Evolutionary conservation across 2,888 invertebrate genomes (phyloP), one percentile per base, ranked within the genome.

Genomic region (Microctonus brassicae): DNA sequence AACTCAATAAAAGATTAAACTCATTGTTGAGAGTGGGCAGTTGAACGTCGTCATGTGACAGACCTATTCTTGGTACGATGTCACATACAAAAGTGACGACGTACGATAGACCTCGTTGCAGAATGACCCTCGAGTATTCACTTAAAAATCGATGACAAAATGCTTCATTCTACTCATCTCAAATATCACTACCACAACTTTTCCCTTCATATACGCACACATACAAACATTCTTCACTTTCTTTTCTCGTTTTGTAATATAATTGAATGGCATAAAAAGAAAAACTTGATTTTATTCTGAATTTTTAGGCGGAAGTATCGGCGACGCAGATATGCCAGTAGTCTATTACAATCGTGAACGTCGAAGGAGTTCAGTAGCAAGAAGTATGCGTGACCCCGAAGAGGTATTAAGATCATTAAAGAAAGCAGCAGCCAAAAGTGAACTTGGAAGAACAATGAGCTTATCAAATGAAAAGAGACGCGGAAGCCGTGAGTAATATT

Each of bases 371-470:
- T 95, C 95, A 70, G 93, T 94, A 84, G 93, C 94, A 55, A 92
- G 94, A 53, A 88, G 89, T 76, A 83, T 89, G 76, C 92, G 94
- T 79, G 95, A 95, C 88, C 95, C 95, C 0, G 95, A 95, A 86
- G 95, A 95, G 88, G 94, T 95, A 80, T 88, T 95, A 76, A 93
- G 94, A 80, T 94, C 93, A 33, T 88, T 95, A 79, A 95, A 95
- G 83, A 72, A 75, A 60, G 74, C 74, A 7, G 93, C 93, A 71
- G 95, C 95, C 76, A 93, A 94, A 84, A 95, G 94, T 64, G 95
- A 95, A 85, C 90, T 95, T 57, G 94, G 94, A 68, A 91, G 95
- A 72, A 94, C 95, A 68, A 93, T 95, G 91, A 95, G 95, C 83
- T 90, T 95, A 78, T 92, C 93, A 65, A 91, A 91, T 69, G 88